Evolutionary conservation across 2,888 invertebrate genomes (phyloP).

Genomic region (Rotaria sp.): DNA sequence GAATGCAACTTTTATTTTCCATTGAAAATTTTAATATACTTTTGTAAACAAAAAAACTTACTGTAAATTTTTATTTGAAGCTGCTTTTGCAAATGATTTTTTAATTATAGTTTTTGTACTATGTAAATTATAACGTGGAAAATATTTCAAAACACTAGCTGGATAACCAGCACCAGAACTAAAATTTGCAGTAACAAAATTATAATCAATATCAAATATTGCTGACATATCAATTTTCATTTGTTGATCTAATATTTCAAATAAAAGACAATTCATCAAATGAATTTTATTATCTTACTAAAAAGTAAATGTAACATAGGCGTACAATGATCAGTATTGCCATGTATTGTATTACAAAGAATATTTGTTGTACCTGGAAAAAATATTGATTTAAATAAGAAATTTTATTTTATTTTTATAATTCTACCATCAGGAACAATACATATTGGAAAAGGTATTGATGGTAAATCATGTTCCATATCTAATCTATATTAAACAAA

Average conservation of each 20-base stretch:
- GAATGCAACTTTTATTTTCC: too few relatives aligned
- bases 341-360: background rate
- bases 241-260: background rate
- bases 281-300: background rate
- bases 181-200: background rate
- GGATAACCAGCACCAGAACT: background rate
- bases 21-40: background rate
- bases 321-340: background rate
- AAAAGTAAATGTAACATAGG: background rate
- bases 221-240: slow-evolving; percentile 19
- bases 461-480: background rate
- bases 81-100: slow-evolving; percentile 12
- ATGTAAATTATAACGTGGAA: background rate
- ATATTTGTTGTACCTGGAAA: background rate
- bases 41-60: background rate
- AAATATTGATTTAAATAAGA: background rate
- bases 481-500: background rate
- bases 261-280: background rate
- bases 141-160: background rate
- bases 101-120: background rate
- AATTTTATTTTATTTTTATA: background rate
- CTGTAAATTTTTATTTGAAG: background rate
- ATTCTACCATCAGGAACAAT: background rate
- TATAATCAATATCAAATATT: background rate
- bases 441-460: background rate